These are phyloP conservation scores for Lithobates sylvaticus DNA, from an alignment of 2,797 vertebrate species.

Conservation along the genomic window DNA sequence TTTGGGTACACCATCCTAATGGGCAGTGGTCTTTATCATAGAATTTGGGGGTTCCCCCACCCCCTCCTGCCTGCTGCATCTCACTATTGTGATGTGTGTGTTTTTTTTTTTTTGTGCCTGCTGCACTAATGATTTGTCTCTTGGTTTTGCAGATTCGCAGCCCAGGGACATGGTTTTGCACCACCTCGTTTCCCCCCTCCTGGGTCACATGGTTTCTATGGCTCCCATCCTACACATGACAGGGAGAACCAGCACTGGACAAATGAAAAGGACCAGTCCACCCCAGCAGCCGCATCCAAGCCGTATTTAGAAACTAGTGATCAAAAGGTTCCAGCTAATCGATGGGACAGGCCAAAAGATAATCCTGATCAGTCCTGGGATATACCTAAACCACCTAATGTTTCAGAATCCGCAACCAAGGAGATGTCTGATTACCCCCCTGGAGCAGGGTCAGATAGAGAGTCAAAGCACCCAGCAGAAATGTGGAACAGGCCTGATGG, in stretches of 20 bases:
- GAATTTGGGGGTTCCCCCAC: too few relatives aligned
- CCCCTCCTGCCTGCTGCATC: too few relatives aligned
- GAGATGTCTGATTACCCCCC: not conserved
- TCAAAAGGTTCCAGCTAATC: not conserved
- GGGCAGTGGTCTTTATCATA: too few relatives aligned
- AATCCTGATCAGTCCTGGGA: not conserved
- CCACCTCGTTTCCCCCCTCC: slow-evolving; percentile 4
- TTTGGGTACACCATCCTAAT: too few relatives aligned
- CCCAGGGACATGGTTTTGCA: slow-evolving; percentile 72
- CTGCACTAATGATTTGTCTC: too few relatives aligned
- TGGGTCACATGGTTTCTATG: slow-evolving; percentile 73
- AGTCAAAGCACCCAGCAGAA: not conserved
- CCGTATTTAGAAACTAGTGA: not conserved
- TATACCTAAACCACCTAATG: not conserved
- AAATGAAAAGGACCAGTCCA: not conserved
- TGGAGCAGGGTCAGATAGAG: not conserved
- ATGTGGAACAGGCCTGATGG: not conserved
- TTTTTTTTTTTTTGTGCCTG: too few relatives aligned
- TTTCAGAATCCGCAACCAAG: not conserved
- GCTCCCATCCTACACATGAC: slow-evolving; percentile 76
- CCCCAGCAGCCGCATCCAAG: not conserved
- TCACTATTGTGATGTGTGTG: too few relatives aligned
- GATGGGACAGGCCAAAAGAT: slow-evolving; percentile 27
- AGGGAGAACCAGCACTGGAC: slow-evolving; percentile 65
- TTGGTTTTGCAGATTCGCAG: slow-evolving; percentile 81